A percentile compares a stretch with the other conserved stretches of the same genome.
Evolutionary conservation across 92 coral and sea anemone genomes (phyloP).

Genomic region (Actinernus sp.): DNA sequence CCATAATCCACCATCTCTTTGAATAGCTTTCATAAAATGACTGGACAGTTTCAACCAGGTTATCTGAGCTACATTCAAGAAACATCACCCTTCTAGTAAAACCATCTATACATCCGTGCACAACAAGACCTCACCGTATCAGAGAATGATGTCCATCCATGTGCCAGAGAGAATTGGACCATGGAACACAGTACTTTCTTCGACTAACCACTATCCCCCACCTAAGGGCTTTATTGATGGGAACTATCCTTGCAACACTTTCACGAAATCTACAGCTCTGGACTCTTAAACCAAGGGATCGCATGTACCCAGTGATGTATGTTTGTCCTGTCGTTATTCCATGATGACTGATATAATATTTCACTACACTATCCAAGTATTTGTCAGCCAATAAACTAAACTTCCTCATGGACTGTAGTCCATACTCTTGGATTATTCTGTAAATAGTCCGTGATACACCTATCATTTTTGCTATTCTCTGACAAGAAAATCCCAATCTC

Average conservation of each 20-base stretch:
- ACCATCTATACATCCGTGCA: constrained; percentile 60
- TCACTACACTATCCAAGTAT: background rate
- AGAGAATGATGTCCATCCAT: no score
- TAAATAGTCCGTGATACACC: no score
- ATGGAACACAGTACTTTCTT: constrained; percentile 36
- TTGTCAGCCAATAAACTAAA: no score
- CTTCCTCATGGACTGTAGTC: no score
- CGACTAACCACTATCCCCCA: constrained; percentile 38
- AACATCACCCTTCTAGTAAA: constrained; percentile 35
- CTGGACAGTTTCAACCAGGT: constrained; percentile 16
- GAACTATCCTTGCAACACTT: constrained; percentile 29
- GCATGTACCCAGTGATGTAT: constrained; percentile 29
- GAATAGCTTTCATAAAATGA: constrained; percentile 26
- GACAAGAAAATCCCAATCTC: no score
- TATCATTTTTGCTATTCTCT: no score
- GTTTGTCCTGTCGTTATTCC: constrained; percentile 22
- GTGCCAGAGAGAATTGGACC: no score
- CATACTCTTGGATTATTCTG: no score
- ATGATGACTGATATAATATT: constrained; percentile 12
- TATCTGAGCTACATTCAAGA: constrained; percentile 17
- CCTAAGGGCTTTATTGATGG: constrained; percentile 26
- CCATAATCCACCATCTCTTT: constrained; percentile 40
- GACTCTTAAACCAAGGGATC: constrained; percentile 23
- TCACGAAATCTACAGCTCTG: constrained; percentile 34
- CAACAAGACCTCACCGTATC: no score